Evolutionary conservation across 2,113 vertebrate species (phyloP).

Genomic region (human (Homo sapiens)): GRCh38 chr17:44233001-44233500

Average conservation of each 20-base stretch:
- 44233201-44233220: background rate
- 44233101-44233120: no score
- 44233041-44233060: background rate
- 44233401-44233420: background rate
- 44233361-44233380: background rate
- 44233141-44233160: background rate
- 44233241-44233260: no score
- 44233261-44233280: no score
- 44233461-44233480: background rate
- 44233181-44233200: background rate
- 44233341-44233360: conserved; percentile 4
- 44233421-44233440: background rate
- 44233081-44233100: background rate
- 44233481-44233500: background rate
- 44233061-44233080: background rate
- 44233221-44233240: no score
- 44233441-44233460: background rate
- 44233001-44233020: background rate
- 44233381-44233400: background rate
- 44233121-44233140: background rate
- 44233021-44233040: background rate
- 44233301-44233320: background rate
- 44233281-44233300: no score
- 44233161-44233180: background rate
- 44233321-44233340: background rate